A percentile compares a stretch with the other conserved stretches of the same genome.
Conservation (phyloP, 2,113 vertebrate species). For the Chaenogobius annularis region DNA sequence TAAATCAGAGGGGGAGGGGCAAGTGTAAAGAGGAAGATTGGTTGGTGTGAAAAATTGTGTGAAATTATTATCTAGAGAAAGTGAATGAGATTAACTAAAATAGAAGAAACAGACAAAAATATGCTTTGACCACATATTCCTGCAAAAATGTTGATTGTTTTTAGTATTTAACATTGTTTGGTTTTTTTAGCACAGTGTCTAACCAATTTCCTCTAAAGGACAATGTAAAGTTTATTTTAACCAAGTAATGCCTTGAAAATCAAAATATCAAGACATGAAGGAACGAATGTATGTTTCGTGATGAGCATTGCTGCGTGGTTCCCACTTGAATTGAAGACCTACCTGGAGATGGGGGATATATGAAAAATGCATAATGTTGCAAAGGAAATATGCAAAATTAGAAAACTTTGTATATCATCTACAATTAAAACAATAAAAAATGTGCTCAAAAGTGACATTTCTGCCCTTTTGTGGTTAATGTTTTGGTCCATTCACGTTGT, state of each 20-base stretch:
- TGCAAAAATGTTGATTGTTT: neutral
- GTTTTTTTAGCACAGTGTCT: neutral
- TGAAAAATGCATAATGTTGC: too few species aligned
- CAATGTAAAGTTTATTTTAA: neutral
- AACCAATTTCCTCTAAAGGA: neutral
- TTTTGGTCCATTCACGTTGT: too few species aligned
- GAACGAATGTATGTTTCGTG: neutral
- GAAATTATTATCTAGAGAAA: neutral
- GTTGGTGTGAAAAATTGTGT: neutral
- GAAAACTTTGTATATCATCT: neutral
- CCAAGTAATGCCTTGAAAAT: neutral
- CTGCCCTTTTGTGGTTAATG: too few species aligned
- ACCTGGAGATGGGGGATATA: too few species aligned
- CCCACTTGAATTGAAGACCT: too few species aligned
- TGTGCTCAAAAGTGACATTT: too few species aligned
- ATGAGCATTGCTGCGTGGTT: too few species aligned
- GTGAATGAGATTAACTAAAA: conserved; percentile 6
- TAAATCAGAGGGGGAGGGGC: conserved; percentile 14
- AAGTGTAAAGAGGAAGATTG: conserved; percentile 7
- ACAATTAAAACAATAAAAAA: too few species aligned
- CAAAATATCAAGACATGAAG: neutral
- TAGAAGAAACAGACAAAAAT: neutral
- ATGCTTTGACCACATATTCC: neutral
- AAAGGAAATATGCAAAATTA: too few species aligned
- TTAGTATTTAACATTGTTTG: neutral